A percentile compares a stretch with the other conserved stretches of the same genome.
These are phyloP conservation scores for Syritta pipiens DNA, from an alignment of 2,888 invertebrate genomes.

Conservation along the genomic window DNA sequence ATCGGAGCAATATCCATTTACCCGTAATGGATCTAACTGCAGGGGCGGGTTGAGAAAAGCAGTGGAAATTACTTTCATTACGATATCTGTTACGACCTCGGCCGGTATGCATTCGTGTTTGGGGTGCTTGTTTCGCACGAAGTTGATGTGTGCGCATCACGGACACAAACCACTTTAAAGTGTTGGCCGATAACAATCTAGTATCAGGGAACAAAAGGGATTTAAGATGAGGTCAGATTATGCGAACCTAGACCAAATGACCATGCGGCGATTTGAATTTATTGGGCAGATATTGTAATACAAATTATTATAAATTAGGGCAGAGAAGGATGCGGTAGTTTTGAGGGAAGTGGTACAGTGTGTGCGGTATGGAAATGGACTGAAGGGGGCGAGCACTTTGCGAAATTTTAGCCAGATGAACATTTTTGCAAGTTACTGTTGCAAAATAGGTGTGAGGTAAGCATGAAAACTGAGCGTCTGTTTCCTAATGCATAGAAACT, in stretches of 20 bases:
- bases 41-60: slow-evolving; percentile 3
- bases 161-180: slow-evolving; percentile 6
- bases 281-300: neutral
- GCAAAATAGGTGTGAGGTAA: too few relatives aligned
- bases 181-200: slow-evolving; percentile 35
- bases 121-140: neutral
- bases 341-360: too few relatives aligned
- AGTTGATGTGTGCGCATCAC: neutral
- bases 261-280: slow-evolving; percentile 2
- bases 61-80: slow-evolving; percentile 18
- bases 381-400: too few relatives aligned
- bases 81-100: neutral
- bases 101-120: slow-evolving; percentile 5
- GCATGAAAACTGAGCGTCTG: too few relatives aligned
- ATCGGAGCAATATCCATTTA: slow-evolving; percentile 12
- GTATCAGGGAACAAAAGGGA: slow-evolving; percentile 14
- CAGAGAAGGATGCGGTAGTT: neutral
- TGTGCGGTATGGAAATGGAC: too few relatives aligned
- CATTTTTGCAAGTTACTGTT: too few relatives aligned
- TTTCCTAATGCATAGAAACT: too few relatives aligned
- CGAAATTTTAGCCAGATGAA: too few relatives aligned
- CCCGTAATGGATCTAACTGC: slow-evolving; percentile 2
- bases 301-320: slow-evolving; percentile 12
- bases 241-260: neutral
- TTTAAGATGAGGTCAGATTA: slow-evolving; percentile 5